These are phyloP conservation scores for Deilephila porcellus DNA, from an alignment of 2,888 invertebrate genomes.

Conservation along the genomic window DNA sequence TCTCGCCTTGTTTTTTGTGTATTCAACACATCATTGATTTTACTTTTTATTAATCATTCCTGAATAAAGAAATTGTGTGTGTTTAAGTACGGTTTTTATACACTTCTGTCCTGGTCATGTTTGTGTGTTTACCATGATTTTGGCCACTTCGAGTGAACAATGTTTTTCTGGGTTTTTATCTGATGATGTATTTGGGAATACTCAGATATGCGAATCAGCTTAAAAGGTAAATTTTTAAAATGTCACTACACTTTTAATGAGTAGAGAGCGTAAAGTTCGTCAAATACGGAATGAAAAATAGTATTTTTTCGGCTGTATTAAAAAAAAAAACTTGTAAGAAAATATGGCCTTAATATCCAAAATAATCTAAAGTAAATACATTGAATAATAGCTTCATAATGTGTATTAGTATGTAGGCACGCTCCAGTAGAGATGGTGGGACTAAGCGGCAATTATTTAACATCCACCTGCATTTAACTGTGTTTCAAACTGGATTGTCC, in stretches of 20 bases:
- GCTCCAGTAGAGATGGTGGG: constrained; percentile 22
- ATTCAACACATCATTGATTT: constrained; percentile 77
- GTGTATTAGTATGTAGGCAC: constrained; percentile 9
- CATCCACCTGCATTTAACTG: constrained; percentile 57
- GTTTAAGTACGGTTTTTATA: constrained; percentile 11
- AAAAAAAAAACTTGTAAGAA: too few relatives aligned
- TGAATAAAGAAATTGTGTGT: constrained; percentile 46
- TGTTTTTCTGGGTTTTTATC: background rate
- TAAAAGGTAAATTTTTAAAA: background rate
- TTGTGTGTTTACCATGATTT: background rate
- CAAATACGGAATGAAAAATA: too few relatives aligned
- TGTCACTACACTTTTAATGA: too few relatives aligned
- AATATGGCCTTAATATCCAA: too few relatives aligned
- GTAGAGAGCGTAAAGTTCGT: too few relatives aligned
- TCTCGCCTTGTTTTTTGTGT: constrained; percentile 70
- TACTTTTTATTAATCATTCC: constrained; percentile 75
- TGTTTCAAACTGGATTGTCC: constrained; percentile 60
- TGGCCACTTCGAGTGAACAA: background rate
- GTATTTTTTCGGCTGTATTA: too few relatives aligned
- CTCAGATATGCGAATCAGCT: background rate
- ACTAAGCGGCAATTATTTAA: constrained; percentile 52
- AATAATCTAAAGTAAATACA: background rate
- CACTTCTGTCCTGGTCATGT: background rate
- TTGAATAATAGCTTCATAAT: background rate
- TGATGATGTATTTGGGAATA: background rate